Base-by-base conservation (phyloP, 92 coral and sea anemone species). In the Nematostella vectensis region DNA sequence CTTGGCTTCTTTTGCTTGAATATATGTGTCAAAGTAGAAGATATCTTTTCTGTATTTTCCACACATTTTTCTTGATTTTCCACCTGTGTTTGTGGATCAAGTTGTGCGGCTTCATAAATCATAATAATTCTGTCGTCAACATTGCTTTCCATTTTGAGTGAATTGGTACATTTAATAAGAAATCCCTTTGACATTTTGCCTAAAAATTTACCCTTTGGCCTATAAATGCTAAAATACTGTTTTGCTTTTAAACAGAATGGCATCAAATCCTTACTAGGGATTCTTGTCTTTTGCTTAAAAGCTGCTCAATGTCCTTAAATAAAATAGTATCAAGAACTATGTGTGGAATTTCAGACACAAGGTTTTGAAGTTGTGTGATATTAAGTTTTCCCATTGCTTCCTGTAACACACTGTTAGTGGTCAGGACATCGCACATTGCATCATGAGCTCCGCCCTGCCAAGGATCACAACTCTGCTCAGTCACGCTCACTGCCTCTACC, bases 391-490 rank as follows among this genome's bases (percentile, higher is more conserved):
- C 21, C 39, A 73, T 52, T 15, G 63, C 37, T 42, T 50, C 52
- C 59, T 57, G 48, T 9, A 73, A 25, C 31, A 65, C 49, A 21
- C 40, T 54, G 57, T 65, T 51, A 0, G 80, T 65, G 4, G 74
- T 55, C 0, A 74, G 30, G 2, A 55, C 65, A 51, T 74, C 80
- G 18, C 56, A 57, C 80, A 65, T 42, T 2, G 80, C 74, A 42
- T 74, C 80, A 44, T 74, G 80, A 10, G 27, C 28, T 0, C 27
- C 48, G 6, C 30, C 36, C 13, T 31, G 52, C 80, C 80, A 74
- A 21, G 27, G n/a, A 26, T 37, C 54, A 22, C 53, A 50, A 1
- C 59, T 56, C 27, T 23, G 26, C 22, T 65, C 80, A 23, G 25
- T 51, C 38, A 45, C 24, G 1, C 39, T 20, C 3, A 23, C 26